Evolutionary conservation across 2,797 vertebrate species (phyloP).

Genomic region (Sphaeramia orbicularis): DNA sequence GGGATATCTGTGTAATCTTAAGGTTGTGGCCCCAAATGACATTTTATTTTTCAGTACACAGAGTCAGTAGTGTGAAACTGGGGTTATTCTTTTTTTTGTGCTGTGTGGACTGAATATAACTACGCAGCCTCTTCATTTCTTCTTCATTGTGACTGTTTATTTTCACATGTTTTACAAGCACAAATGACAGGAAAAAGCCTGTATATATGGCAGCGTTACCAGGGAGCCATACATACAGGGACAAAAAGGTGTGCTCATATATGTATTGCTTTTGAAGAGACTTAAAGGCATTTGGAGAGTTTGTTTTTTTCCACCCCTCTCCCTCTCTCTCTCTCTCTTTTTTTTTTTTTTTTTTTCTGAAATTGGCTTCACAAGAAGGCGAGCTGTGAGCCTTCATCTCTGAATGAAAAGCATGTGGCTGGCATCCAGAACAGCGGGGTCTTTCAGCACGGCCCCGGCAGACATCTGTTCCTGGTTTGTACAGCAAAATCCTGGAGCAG

Average conservation of each 20-base stretch:
- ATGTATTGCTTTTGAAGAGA: conserved; percentile 78
- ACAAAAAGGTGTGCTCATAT: conserved; percentile 75
- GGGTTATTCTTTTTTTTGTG: conserved; percentile 15
- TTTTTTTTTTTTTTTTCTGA: conserved; percentile 57
- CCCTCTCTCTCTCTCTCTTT: conserved; percentile 15
- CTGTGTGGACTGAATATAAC: not conserved
- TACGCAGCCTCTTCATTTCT: conserved; percentile 12
- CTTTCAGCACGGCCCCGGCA: conserved; percentile 87
- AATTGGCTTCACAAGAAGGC: conserved; percentile 88
- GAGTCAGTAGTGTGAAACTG: conserved; percentile 30
- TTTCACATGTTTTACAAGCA: conserved; percentile 12
- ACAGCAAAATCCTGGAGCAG: conserved; percentile 84
- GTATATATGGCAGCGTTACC: conserved; percentile 23
- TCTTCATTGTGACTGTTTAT: conserved; percentile 34
- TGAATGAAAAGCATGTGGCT: conserved; percentile 91
- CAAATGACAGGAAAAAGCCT: conserved; percentile 12
- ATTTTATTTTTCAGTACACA: conserved; percentile 45
- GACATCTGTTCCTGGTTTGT: conserved; percentile 90
- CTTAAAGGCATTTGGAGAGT: conserved; percentile 83
- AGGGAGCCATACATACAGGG: conserved; percentile 36
- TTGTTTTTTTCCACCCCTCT: conserved; percentile 73
- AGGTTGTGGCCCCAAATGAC: conserved; percentile 50
- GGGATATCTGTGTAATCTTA: conserved; percentile 73
- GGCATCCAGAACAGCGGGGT: conserved; percentile 90
- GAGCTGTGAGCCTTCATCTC: conserved; percentile 88